Evolutionary conservation across 2,888 invertebrate genomes (phyloP), one percentile per base, ranked within the genome.

Genomic region (Agapostemon virescens): DNA sequence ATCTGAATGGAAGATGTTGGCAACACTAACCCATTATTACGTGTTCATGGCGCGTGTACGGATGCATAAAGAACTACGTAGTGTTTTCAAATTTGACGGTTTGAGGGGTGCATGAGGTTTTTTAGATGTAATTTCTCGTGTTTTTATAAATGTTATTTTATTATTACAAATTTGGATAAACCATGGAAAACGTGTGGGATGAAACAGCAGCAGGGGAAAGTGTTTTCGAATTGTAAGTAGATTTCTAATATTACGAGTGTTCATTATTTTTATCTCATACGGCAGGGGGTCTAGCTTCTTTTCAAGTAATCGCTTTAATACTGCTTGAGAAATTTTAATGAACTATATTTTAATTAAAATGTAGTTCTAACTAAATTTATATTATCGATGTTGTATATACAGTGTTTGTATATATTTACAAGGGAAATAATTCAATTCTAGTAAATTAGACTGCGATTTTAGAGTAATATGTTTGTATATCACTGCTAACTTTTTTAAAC

Each of bases 171-270:
- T 17, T 66, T 64, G 30, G n/a, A 17, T 75, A 58, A 40, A 89
- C 85, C 73, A 90, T 89, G 85, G 84, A 71, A 11, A 82, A 86
- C 40, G 84, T 80, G 55, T 85, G 89, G 58, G 88, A 92, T 77
- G 91, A 92, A 55, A 91, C 91, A 1, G 72, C 86, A 49, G 86
- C 82, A 23, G 86, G 87, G 52, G 74, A 88, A 61, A 86, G 89
- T 77, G 86, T 83, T 70, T 91, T 89, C 42, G 91, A 92, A 17
- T 74, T 40, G 92, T 92, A 66, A 92, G 92, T 90, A 79, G 71
- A 70, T 67, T 52, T 20, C 9, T 55, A 30, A 13, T 33, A 26
- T 20, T 71, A 36, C 30, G 13, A 30, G 30, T 55, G 36, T 13
- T 15, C 23, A 26, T n/a, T 69, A 68, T 58, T 73, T 55, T 42